Conservation (phyloP, 2,797 vertebrate species). For the Dermochelys coriacea region DNA sequence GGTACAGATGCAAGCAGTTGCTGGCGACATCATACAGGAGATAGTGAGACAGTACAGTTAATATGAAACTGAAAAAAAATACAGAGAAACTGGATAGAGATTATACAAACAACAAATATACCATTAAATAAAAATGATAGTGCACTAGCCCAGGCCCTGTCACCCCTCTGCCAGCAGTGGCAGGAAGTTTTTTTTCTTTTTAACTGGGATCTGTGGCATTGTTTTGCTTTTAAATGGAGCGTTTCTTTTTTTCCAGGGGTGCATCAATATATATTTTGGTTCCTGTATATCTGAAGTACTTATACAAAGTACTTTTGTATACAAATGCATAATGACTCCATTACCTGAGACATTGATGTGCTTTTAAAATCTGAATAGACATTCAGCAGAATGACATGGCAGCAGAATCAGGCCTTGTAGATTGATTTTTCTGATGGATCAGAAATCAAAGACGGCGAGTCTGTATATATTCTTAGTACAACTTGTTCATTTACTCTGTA, state of each 20-base stretch:
- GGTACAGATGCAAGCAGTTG: not conserved
- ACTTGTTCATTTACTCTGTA: not conserved
- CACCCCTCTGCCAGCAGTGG: not conserved
- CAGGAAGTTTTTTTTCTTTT: not conserved
- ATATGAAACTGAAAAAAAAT: not conserved
- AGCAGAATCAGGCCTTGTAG: not conserved
- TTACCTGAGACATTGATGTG: not conserved
- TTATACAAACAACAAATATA: not conserved
- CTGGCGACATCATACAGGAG: not conserved
- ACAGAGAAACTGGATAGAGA: not conserved
- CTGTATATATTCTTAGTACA: not conserved
- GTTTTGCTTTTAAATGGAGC: not conserved
- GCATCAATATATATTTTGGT: not conserved
- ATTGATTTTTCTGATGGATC: not conserved
- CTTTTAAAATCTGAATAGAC: not conserved
- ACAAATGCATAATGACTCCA: not conserved
- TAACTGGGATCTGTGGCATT: accelerated
- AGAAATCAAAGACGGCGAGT: not conserved
- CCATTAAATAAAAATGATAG: not conserved
- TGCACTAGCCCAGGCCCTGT: not conserved
- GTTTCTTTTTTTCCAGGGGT: slow-evolving; percentile 4
- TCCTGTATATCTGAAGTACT: not conserved
- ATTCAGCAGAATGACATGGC: not conserved
- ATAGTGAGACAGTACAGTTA: not conserved
- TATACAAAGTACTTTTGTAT: not conserved